Evolutionary conservation across 2,888 invertebrate species (phyloP).

Genomic region (Charanyca ferruginea): DNA sequence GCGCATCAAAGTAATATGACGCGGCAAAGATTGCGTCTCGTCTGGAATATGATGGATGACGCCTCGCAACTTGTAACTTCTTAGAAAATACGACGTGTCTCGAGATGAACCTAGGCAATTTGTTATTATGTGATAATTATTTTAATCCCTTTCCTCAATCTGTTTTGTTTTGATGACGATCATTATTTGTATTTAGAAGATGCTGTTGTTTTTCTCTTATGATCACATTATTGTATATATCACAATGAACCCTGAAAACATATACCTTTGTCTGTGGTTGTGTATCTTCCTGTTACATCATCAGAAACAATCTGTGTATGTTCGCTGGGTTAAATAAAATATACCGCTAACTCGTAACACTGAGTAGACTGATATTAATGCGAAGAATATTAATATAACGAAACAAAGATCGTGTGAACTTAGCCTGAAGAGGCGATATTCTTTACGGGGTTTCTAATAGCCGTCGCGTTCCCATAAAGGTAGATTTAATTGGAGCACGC

Average conservation of each 20-base stretch:
- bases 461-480: slow-evolving; percentile 79
- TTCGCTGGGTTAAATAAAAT: slow-evolving; percentile 27
- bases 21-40: slow-evolving; percentile 62
- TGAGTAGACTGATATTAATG: slow-evolving; percentile 74
- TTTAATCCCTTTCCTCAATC: slow-evolving; percentile 24
- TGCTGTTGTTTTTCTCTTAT: not conserved
- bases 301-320: not conserved
- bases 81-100: slow-evolving; percentile 22
- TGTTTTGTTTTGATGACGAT: slow-evolving; percentile 6
- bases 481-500: slow-evolving; percentile 82
- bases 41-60: slow-evolving; percentile 69
- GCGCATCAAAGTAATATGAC: slow-evolving; percentile 56
- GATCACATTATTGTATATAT: not conserved
- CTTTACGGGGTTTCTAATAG: slow-evolving; percentile 70
- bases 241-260: not conserved
- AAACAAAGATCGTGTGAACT: slow-evolving; percentile 78
- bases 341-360: slow-evolving; percentile 41
- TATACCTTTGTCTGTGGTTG: not conserved
- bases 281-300: not conserved
- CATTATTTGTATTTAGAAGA: slow-evolving; percentile 1
- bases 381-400: slow-evolving; percentile 72
- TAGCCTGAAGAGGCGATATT: slow-evolving; percentile 62
- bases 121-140: slow-evolving; percentile 26
- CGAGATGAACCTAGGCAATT: slow-evolving; percentile 36
- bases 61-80: slow-evolving; percentile 28